Percentiles rank a stretch among this genome's conserved stretches.
Conservation (phyloP, 1,140 invertebrate genomes). For the Drosophila ercepeae region DNA sequence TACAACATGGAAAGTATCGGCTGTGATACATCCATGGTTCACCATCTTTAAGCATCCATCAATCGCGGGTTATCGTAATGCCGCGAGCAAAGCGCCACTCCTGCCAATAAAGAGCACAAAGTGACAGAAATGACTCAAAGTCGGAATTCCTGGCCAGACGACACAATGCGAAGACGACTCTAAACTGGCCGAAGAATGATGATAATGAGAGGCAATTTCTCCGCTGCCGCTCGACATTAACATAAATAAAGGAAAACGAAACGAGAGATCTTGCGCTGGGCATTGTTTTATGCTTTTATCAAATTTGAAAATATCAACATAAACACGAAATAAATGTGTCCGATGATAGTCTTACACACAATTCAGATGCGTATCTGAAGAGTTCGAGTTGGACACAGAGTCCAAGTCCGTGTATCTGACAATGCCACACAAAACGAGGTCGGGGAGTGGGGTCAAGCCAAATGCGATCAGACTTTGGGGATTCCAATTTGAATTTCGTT, state of each 20-base stretch:
- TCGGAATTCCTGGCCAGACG: slow-evolving; percentile 13
- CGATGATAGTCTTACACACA: slow-evolving; percentile 80
- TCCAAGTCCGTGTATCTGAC: slow-evolving; percentile 11
- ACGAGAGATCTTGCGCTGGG: slow-evolving; percentile 20
- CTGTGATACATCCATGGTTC: too few species aligned
- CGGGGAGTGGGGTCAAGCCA: slow-evolving; percentile 58
- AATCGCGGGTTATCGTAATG: slow-evolving; percentile 1
- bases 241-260: slow-evolving; percentile 72
- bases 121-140: slow-evolving; percentile 59
- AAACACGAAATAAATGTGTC: slow-evolving; percentile 82
- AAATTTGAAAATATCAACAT: slow-evolving; percentile 81
- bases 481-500: slow-evolving; percentile 68
- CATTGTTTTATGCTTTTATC: slow-evolving; percentile 58
- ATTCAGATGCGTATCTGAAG: slow-evolving; percentile 71
- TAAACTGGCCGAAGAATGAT: slow-evolving; percentile 60
- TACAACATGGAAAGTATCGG: too few species aligned
- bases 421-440: slow-evolving; percentile 65
- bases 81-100: slow-evolving; percentile 49
- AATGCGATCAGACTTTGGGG: slow-evolving; percentile 38
- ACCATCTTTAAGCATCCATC: slow-evolving; percentile 9
- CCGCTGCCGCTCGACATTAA: slow-evolving; percentile 37
- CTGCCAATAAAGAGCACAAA: slow-evolving; percentile 34
- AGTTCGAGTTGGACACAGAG: slow-evolving; percentile 11
- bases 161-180: slow-evolving; percentile 25
- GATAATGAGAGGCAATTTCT: slow-evolving; percentile 62